Evolutionary conservation across 2,113 vertebrate species (phyloP), one percentile per base, ranked within the genome.

Genomic region (Siniperca chuatsi): DNA sequence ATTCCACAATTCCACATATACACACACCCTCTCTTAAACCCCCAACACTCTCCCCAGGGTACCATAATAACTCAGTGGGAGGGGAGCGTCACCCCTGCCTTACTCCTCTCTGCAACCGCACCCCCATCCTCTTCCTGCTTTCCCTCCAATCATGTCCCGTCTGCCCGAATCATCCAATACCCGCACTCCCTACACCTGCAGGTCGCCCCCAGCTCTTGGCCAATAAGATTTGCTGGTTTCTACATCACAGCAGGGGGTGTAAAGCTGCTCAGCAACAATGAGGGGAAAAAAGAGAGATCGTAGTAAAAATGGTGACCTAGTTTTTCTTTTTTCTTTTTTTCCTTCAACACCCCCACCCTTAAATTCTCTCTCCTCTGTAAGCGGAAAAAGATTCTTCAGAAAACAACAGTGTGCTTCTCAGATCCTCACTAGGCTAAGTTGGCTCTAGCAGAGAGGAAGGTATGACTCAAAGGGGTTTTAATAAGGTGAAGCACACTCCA

Each of bases 261-360:
- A 92, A 91, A 93, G 86, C 94, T 93, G 90, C 93, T 93, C 92
- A 60, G 94, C 92, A 95, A 95, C 94, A 94, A 92, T 89, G 81
- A 80, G 20, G 55, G 78, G 72, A 23, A 61, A 73, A 90, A 83
- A 84, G 78, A 66, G 68, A 86, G 77, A 87, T 88, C 83, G 83
- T 93, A 89, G 92, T 93, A 91, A 94, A 93, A 95, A 87, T 81
- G 80, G 87, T 95, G 94, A 94, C 92, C 93, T 92, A 94, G 78
- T 90, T 93, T 81, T 83, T n/a, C 18, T 91, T 87, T 70, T 21
- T 52, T 75, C 54, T 66, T 75, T 65, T 65, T 76, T 15, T 78
- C 61, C 44, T 67, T 50, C 25, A 60, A 60, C 79, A 75, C 84
- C 84, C 87, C 75, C 86, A 72, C 83, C 58, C 72, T 70, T 50